Conservation (phyloP, 2,888 invertebrate species). For the Malthinus flaveolus region DNA sequence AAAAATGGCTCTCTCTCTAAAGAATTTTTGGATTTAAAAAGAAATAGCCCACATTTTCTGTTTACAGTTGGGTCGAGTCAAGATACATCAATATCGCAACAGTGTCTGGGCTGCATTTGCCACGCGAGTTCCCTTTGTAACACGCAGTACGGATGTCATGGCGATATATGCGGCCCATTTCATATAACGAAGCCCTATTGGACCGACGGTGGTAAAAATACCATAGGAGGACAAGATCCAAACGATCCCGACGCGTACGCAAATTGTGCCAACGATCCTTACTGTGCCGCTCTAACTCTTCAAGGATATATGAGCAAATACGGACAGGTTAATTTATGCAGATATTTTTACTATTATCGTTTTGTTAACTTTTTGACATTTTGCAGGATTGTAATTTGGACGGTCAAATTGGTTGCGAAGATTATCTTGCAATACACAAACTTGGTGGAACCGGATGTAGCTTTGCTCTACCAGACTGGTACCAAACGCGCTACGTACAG, state of each 20-base stretch:
- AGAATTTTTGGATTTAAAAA: no score
- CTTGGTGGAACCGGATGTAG: conserved; percentile 76
- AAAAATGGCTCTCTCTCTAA: no score
- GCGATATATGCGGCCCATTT: conserved; percentile 81
- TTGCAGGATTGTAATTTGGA: conserved; percentile 80
- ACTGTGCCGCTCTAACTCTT: conserved; percentile 77
- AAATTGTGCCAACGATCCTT: conserved; percentile 74
- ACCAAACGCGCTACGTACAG: conserved; percentile 64
- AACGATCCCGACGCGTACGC: conserved; percentile 65
- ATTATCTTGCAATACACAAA: conserved; percentile 81
- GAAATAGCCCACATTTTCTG: no score
- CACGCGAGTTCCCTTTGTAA: conserved; percentile 80
- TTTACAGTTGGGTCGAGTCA: no score
- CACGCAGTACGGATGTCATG: conserved; percentile 62
- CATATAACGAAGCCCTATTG: conserved; percentile 87
- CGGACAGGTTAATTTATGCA: conserved; percentile 61
- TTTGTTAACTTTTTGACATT: not conserved
- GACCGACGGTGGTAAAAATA: conserved; percentile 79
- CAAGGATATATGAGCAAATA: conserved; percentile 82
- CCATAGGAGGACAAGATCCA: conserved; percentile 60
- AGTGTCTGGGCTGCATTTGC: conserved; percentile 81
- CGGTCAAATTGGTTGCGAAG: conserved; percentile 76
- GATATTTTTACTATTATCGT: not conserved
- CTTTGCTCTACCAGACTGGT: conserved; percentile 63
- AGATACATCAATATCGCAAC: conserved; percentile 49